These are phyloP conservation scores for Ptychoptera albimana DNA, from an alignment of 2,888 invertebrate genomes.

Conservation along the genomic window DNA sequence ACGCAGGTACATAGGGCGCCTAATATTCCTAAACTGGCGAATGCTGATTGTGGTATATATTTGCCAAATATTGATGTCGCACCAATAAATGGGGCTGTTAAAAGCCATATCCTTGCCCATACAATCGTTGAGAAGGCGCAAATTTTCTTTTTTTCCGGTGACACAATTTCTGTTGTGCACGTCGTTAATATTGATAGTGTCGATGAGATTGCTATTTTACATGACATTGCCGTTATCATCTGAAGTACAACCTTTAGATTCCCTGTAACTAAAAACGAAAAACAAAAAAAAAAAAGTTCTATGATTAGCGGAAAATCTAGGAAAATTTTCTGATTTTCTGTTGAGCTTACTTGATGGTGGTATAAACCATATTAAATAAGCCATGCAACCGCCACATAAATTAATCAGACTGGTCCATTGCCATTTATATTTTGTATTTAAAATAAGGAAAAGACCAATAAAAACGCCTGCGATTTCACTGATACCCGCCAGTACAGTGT, in stretches of 20 bases:
- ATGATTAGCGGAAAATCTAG: not conserved
- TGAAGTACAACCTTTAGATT: conserved; percentile 23
- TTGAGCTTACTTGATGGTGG: conserved; percentile 20
- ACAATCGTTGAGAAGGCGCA: conserved; percentile 29
- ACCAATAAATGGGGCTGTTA: conserved; percentile 29
- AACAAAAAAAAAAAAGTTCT: not conserved
- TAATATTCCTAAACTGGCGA: conserved; percentile 23
- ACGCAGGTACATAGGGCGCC: conserved; percentile 25
- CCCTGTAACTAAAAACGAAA: conserved; percentile 17
- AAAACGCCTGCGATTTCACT: conserved; percentile 29
- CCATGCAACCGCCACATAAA: conserved; percentile 24
- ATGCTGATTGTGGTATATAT: conserved; percentile 27
- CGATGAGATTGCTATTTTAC: conserved; percentile 30
- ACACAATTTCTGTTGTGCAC: conserved; percentile 29
- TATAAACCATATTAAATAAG: conserved; percentile 28
- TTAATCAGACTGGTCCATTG: conserved; percentile 28
- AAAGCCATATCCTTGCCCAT: conserved; percentile 30
- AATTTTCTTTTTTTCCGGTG: conserved; percentile 25
- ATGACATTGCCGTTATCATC: conserved; percentile 30
- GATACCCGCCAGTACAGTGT: conserved; percentile 28
- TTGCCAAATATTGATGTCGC: conserved; percentile 27
- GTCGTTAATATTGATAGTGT: conserved; percentile 29
- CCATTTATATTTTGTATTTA: conserved; percentile 27
- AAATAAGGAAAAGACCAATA: conserved; percentile 25
- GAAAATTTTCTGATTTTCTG: not conserved